Evolutionary conservation across 2,888 invertebrate genomes (phyloP), one percentile per base, ranked within the genome.

Genomic region (Gastrophysa polygoni): DNA sequence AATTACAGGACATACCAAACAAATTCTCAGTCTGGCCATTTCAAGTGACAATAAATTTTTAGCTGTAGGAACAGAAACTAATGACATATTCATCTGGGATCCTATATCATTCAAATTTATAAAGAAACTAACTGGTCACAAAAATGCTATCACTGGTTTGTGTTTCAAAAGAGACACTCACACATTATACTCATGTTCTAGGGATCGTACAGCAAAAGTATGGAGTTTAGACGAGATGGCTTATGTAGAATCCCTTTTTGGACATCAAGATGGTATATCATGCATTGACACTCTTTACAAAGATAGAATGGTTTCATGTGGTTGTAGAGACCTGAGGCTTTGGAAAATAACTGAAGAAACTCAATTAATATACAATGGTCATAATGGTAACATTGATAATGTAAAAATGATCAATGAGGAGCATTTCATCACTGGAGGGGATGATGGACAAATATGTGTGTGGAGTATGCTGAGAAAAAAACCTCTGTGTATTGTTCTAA

Each of bases 281-380:
- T 88, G 91, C 7, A 91, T 99, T 66, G 98, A 98, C 83, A 91
- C 95, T 8, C 82, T 98, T 61, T 86, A 89, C 28, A 86, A 91
- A 72, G 97, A 98, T 76, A 85, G 96, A 68, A 93, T 93, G 3
- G 85, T 98, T 10, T 93, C 96, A 0, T 88, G 92, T 16, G 98
- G 98, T 14, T 96, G 97, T 2, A 85, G 91, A 64, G 98, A 99
- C 77, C 82, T 97, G 16, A 85, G 98, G 71, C 87, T 99, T 71
- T 99, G 98, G 98, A 98, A 99, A 81, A 92, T 99, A 60, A 89
- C 91, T 1, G 98, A 98, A 82, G 98, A 98, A 79, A 96, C 97
- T 16, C 98, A 99, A 78, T 84, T 99, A 16, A 92, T 98, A 71
- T 98, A 92, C 77, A 93, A 95, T 79, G 95, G 93, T 0, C 91